Evolutionary conservation across 2,888 invertebrate species (phyloP).

Genomic region (Protonemura montana): DNA sequence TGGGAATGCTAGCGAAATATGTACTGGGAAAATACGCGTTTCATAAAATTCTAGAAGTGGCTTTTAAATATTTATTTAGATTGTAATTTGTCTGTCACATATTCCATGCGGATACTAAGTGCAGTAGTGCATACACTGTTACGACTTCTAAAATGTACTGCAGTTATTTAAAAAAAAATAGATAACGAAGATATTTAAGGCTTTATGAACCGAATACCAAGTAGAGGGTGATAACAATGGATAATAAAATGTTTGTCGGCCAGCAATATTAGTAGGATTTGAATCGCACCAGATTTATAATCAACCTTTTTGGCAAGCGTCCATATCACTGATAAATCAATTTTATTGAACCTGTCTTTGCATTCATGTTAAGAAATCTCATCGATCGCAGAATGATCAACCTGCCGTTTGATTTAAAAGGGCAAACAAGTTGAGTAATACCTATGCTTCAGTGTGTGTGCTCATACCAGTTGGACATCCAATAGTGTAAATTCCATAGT

Average conservation of each 20-base stretch:
- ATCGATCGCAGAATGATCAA: conserved; percentile 2
- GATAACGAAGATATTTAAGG: background rate
- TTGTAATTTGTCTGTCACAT: background rate
- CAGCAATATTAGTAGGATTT: background rate
- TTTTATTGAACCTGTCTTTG: conserved; percentile 15
- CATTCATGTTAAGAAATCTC: background rate
- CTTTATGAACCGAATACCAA: background rate
- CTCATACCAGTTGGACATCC: background rate
- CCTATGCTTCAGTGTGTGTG: background rate
- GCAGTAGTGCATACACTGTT: background rate
- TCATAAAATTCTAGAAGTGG: background rate
- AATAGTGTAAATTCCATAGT: background rate
- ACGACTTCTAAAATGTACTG: background rate
- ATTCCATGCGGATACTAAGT: background rate
- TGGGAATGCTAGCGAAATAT: background rate
- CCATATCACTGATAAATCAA: background rate
- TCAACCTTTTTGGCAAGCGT: background rate
- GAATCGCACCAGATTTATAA: background rate
- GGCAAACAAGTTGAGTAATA: conserved; percentile 24
- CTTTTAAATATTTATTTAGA: background rate
- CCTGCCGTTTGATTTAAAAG: conserved; percentile 18
- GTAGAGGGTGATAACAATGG: background rate
- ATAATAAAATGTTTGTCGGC: background rate
- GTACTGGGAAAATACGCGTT: background rate
- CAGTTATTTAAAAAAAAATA: background rate